Percentiles rank a stretch among this genome's conserved stretches.
These are phyloP conservation scores for Galaxias olidus DNA, from an alignment of 2,797 vertebrate genomes.

Conservation along the genomic window DNA sequence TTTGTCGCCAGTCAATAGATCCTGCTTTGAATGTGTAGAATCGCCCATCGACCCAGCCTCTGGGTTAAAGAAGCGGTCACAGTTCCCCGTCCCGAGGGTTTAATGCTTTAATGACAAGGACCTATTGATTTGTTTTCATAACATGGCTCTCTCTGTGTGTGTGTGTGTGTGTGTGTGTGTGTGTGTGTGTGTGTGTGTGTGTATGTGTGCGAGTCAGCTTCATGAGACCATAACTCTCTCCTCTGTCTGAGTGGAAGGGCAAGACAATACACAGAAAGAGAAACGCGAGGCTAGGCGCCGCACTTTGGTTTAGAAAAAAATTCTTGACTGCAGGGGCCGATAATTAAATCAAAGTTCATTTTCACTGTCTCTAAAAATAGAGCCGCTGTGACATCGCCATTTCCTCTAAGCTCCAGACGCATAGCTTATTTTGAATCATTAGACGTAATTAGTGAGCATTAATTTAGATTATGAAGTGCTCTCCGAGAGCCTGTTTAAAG, in stretches of 20 bases:
- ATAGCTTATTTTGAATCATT: slow-evolving; percentile 75
- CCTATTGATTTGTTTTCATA: slow-evolving; percentile 41
- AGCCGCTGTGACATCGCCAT: slow-evolving; percentile 60
- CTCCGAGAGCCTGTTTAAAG: slow-evolving; percentile 40
- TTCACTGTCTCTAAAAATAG: slow-evolving; percentile 72
- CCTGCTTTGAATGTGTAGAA: slow-evolving; percentile 10
- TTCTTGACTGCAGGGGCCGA: slow-evolving; percentile 50
- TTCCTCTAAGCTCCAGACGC: slow-evolving; percentile 64
- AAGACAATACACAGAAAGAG: not conserved
- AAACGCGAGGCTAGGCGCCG: slow-evolving; percentile 35
- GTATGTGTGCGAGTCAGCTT: not conserved
- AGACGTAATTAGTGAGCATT: slow-evolving; percentile 73
- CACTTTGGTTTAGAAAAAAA: slow-evolving; percentile 59
- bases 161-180: slow-evolving; percentile 13
- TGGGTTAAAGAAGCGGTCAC: not conserved
- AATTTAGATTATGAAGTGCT: slow-evolving; percentile 67
- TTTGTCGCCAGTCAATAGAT: slow-evolving; percentile 13
- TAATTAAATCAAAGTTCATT: slow-evolving; percentile 79
- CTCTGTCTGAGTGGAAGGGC: slow-evolving; percentile 13
- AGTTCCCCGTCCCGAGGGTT: not conserved
- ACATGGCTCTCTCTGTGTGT: slow-evolving; percentile 10
- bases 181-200: slow-evolving; percentile 10
- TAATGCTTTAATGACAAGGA: slow-evolving; percentile 14
- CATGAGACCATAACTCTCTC: not conserved
- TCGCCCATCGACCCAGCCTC: not conserved